Evolutionary conservation across 2,797 vertebrate species (phyloP), one percentile per base, ranked within the genome.

Genomic region (Helostoma temminkii): DNA sequence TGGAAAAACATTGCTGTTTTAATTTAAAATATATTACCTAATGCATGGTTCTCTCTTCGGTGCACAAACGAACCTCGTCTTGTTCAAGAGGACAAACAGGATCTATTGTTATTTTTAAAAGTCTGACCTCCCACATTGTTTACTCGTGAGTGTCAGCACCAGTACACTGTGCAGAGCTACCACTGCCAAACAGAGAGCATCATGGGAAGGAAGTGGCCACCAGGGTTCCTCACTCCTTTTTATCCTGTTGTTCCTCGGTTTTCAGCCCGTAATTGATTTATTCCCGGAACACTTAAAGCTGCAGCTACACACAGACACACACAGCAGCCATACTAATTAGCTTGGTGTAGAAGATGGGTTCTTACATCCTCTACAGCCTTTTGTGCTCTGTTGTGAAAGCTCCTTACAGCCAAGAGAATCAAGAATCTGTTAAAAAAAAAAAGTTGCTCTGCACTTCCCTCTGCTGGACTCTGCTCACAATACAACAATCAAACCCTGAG

Each of bases 201-300:
- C 45, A 71, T 71, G 72, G 81, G 76, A 82, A 80, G 54, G 64
- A 76, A 77, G 59, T 9, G 36, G 14, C 69, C 52, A 64, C 58
- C 43, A 49, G 24, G 41, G 43, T 50, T 63, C 19, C 54, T 58
- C 25, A 2, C 22, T 60, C 36, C 46, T 56, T 54, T 70, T 70
- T 28, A 25, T 30, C 37, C 67, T 26, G 57, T 61, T 81, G 63
- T 54, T 68, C 16, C 73, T 67, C 4, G 1, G n/a, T 79, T 69
- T 80, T 61, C 54, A 58, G 42, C 48, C 24, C 65, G n/a, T 75
- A 89, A 90, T 79, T 78, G 80, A 84, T 92, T 89, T 66, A 85
- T 91, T 91, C 80, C 76, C 88, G 78, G 79, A 89, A 83, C 82
- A 82, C 76, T 81, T 78, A 57, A 76, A 81, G 67, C 52, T 69